Percentiles rank a stretch among this genome's conserved stretches.
Conservation (phyloP, 2,888 invertebrate genomes). For the Archaeoteleia sp. region DNA sequence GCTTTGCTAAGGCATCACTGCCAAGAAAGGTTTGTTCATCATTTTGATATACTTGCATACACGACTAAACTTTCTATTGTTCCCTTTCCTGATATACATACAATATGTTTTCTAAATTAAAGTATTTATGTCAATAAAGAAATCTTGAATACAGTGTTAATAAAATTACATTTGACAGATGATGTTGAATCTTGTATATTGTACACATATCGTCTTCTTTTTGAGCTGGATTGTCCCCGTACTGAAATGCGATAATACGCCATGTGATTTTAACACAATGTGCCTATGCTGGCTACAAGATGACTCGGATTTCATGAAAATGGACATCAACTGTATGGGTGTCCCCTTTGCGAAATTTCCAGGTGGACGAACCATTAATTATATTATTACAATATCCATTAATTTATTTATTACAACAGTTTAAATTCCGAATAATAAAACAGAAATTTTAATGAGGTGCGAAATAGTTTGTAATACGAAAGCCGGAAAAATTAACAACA, state of each 20-base stretch:
- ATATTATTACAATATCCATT: too few relatives aligned
- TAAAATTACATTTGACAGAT: conserved; percentile 25
- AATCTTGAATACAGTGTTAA: too few relatives aligned
- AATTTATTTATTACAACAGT: too few relatives aligned
- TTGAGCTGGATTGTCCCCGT: conserved; percentile 75
- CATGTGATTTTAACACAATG: conserved; percentile 82
- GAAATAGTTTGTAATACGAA: too few relatives aligned
- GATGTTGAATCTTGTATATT: conserved; percentile 16
- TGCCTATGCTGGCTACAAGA: conserved; percentile 82
- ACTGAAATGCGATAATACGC: conserved; percentile 76
- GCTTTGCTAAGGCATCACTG: conserved; percentile 25
- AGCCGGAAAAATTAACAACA: too few relatives aligned
- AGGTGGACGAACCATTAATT: too few relatives aligned
- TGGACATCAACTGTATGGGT: conserved; percentile 81
- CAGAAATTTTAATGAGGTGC: too few relatives aligned
- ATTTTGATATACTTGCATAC: too few relatives aligned
- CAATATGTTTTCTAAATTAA: neutral
- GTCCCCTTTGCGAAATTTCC: conserved; percentile 85
- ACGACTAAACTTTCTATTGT: too few relatives aligned
- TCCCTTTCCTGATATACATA: too few relatives aligned
- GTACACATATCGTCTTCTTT: conserved; percentile 28
- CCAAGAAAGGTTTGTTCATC: conserved; percentile 45
- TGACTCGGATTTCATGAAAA: conserved; percentile 71
- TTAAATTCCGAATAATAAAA: too few relatives aligned
- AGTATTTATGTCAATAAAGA: too few relatives aligned